Conservation (phyloP, 1,140 invertebrate genomes). For the Cyphomyrmex costatus region DNA sequence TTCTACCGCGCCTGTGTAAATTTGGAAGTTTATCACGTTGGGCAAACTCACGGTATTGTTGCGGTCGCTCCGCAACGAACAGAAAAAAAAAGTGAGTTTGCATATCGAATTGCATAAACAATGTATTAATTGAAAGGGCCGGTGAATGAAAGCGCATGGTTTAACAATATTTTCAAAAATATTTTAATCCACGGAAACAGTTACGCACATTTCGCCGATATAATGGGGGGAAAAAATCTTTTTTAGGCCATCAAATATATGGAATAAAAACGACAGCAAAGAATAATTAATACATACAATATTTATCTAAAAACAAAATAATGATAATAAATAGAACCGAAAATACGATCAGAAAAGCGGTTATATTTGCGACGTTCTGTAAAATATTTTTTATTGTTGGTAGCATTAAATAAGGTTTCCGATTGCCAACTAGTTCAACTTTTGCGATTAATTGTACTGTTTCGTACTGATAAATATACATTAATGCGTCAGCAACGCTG, state of each 20-base stretch:
- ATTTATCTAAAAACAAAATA: conserved; percentile 41
- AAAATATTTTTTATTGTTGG: conserved; percentile 11
- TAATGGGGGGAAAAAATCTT: neutral
- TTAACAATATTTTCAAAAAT: conserved; percentile 59
- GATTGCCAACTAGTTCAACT: neutral
- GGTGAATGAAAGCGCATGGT: conserved; percentile 58
- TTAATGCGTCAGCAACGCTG: no score
- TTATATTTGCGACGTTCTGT: neutral
- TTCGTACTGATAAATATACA: neutral
- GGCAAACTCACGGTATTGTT: conserved; percentile 62
- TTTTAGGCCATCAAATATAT: conserved; percentile 45
- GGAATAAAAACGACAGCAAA: conserved; percentile 17
- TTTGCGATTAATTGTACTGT: neutral
- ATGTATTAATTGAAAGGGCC: conserved; percentile 62
- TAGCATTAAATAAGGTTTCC: neutral
- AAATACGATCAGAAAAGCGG: conserved; percentile 3
- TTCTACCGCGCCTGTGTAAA: conserved; percentile 52
- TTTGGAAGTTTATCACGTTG: conserved; percentile 61
- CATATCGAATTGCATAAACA: conserved; percentile 65
- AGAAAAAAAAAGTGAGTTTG: conserved; percentile 52
- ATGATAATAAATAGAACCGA: neutral
- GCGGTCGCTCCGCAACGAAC: conserved; percentile 37
- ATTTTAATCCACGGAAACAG: conserved; percentile 32
- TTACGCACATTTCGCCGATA: conserved; percentile 8
- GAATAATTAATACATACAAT: neutral